Percentiles rank a stretch among this genome's conserved stretches.
These are phyloP conservation scores for Malurus alboscapulatus DNA, from an alignment of 2,113 vertebrate genomes.

Conservation along the genomic window DNA sequence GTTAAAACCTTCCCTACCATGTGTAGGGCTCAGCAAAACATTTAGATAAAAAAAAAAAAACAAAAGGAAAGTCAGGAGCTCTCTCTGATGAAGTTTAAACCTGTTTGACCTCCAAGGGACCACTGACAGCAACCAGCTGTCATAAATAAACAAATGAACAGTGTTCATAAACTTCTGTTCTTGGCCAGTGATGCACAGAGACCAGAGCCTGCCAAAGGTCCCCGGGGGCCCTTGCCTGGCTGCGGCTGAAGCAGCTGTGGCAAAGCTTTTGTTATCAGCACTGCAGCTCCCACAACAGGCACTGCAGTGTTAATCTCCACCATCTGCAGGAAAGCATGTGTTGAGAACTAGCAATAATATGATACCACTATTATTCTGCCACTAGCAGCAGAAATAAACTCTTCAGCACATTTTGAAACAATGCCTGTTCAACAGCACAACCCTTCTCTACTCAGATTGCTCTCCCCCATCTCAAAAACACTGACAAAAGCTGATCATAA, in stretches of 20 bases:
- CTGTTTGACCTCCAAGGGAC: neutral
- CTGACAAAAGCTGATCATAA: neutral
- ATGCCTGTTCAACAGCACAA: neutral
- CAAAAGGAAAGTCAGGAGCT: neutral
- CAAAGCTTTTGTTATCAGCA: neutral
- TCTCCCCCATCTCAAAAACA: neutral
- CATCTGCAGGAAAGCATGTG: neutral
- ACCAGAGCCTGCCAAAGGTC: neutral
- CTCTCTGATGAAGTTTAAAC: neutral
- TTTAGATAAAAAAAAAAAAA: neutral
- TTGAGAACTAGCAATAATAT: neutral
- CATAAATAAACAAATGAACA: neutral
- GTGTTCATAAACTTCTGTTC: neutral
- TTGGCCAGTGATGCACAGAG: neutral
- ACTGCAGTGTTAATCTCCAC: neutral
- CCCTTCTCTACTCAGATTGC: neutral
- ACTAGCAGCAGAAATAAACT: neutral
- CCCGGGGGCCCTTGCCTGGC: accelerated
- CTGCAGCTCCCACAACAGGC: conserved; percentile 2
- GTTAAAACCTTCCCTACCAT: neutral
- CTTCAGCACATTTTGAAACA: neutral
- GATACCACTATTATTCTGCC: neutral
- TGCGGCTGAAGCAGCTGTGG: neutral
- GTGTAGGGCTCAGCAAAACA: neutral
- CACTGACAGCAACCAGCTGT: neutral